These are phyloP conservation scores for Erinaceus europaeus DNA, from an alignment of 2,113 vertebrate species.

Conservation along the genomic window DNA sequence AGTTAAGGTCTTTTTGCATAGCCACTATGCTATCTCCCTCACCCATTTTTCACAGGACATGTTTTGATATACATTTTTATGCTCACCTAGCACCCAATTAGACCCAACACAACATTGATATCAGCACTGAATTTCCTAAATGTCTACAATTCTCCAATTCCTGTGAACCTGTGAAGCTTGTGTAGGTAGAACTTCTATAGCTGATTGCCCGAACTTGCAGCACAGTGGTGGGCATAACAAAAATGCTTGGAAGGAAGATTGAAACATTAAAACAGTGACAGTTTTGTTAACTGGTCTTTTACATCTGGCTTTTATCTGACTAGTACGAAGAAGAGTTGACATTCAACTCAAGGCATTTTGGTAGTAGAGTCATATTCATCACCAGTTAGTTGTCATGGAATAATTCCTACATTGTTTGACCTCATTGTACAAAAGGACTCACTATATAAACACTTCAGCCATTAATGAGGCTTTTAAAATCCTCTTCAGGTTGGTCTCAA, in stretches of 20 bases:
- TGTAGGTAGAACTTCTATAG: neutral
- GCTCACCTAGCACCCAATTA: neutral
- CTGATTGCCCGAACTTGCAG: neutral
- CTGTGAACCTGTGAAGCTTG: neutral
- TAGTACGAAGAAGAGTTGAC: neutral
- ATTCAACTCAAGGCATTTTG: neutral
- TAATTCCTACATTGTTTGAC: conserved; percentile 71
- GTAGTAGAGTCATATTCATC: neutral
- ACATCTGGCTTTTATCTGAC: neutral
- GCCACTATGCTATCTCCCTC: too few relatives aligned
- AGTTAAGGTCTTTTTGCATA: too few relatives aligned
- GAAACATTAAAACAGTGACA: neutral
- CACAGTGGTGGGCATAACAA: neutral
- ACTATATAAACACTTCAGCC: neutral
- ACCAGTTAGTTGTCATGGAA: conserved; percentile 12
- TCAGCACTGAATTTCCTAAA: too few relatives aligned
- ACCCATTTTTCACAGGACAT: too few relatives aligned
- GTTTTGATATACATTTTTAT: too few relatives aligned
- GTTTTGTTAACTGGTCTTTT: neutral
- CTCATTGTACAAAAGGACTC: conserved; percentile 64
- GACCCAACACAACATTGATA: neutral
- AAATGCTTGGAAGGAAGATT: neutral
- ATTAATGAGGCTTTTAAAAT: neutral
- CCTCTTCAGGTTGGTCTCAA: neutral
- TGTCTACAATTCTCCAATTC: neutral